phyloP scores from a whole-genome alignment of 92 coral and sea anemone genomes.

The Ricordea florida region DNA sequence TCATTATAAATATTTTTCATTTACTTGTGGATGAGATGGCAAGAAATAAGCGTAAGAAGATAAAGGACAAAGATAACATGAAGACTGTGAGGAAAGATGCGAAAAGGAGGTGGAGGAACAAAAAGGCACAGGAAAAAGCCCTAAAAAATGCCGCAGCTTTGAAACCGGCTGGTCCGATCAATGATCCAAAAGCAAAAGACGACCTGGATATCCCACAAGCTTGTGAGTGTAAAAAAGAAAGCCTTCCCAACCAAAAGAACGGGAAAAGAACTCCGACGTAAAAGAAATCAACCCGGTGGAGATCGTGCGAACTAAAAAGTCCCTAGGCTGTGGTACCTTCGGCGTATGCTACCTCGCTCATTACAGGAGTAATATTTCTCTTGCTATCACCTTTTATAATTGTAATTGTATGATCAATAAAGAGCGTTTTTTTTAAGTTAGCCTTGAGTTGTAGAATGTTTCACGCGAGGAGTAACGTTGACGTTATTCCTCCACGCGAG shows the following conservation, averaged over 20 bases:
- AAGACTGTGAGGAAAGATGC: background rate
- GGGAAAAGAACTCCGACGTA: background rate
- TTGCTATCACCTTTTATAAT: too few relatives aligned
- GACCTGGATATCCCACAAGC: background rate
- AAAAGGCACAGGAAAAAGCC: slow-evolving; percentile 13
- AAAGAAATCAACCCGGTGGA: background rate
- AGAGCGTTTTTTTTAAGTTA: background rate
- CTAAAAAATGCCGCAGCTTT: background rate
- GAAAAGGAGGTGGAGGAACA: slow-evolving; percentile 33
- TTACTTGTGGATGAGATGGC: slow-evolving; percentile 8
- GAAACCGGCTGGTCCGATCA: background rate
- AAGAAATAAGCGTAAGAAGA: slow-evolving; percentile 7
- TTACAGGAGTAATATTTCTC: too few relatives aligned
- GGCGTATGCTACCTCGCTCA: too few relatives aligned
- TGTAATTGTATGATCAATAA: background rate
- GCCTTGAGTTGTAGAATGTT: background rate
- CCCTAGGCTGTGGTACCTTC: background rate
- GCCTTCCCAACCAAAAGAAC: background rate
- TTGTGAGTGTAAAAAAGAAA: background rate
- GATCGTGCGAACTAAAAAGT: background rate
- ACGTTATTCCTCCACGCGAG: background rate
- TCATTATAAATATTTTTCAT: background rate
- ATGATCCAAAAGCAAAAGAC: background rate
- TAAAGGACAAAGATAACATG: background rate
- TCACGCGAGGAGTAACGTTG: background rate